Conservation (phyloP, 1,140 invertebrate genomes). For the Trachelipus rathkii region DNA sequence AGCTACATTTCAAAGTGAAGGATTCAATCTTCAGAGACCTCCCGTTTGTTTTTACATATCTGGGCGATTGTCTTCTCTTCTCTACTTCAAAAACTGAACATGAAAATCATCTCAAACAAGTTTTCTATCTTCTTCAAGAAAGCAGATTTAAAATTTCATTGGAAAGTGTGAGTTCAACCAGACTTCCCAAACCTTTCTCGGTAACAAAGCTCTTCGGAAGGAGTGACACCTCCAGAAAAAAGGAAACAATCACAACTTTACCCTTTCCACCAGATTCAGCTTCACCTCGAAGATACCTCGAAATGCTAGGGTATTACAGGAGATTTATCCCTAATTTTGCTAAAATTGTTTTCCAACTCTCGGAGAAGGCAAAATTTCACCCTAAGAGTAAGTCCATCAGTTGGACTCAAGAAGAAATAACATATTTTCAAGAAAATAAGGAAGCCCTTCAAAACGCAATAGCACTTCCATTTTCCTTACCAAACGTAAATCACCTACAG, state of each 20-base stretch:
- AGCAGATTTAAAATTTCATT: background rate
- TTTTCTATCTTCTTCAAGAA: background rate
- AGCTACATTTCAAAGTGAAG: background rate
- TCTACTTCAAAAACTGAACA: background rate
- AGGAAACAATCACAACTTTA: background rate
- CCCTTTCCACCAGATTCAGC: background rate
- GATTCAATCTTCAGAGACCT: background rate
- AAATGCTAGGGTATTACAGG: background rate
- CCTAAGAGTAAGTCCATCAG: background rate
- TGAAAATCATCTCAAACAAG: background rate
- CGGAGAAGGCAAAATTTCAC: background rate
- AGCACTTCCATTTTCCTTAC: background rate
- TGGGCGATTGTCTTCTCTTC: constrained; percentile 7
- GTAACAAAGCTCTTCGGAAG: background rate
- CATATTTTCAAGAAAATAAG: background rate
- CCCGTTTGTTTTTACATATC: background rate
- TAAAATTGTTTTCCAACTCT: background rate
- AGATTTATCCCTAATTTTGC: background rate
- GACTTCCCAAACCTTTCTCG: background rate
- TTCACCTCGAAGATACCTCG: background rate
- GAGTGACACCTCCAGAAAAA: background rate
- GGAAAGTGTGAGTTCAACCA: constrained; percentile 6
- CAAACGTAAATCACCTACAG: background rate
- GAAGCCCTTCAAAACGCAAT: background rate
- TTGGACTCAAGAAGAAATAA: background rate